Evolutionary conservation across 2,797 vertebrate genomes (phyloP), one percentile per base, ranked within the genome.

Genomic region (Trachurus trachurus): DNA sequence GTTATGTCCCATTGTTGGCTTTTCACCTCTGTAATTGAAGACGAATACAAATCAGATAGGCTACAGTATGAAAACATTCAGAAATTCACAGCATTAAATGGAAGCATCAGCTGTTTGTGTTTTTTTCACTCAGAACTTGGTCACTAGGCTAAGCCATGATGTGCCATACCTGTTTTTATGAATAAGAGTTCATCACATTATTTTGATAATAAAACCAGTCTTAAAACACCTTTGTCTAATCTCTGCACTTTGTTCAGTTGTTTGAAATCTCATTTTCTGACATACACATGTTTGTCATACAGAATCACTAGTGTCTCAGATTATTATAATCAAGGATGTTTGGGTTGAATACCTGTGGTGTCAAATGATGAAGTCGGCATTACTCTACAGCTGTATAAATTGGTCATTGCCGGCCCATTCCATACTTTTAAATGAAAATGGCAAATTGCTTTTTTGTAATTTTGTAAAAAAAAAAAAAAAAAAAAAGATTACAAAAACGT

Each of bases 131-230:
- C 52, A 69, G 37, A 84, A 57, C 9, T 34, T 74, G 16, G 34
- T 79, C 66, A 54, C 47, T 45, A 58, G 49, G 17, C 29, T 63
- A 70, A 87, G 58, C 21, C 17, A 63, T 45, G 17, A 77, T 84
- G 77, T 90, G 77, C 29, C 78, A 83, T 87, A 69, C 19, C 12
- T 72, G 16, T 80, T 86, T 80, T 87, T 82, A 85, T 80, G 65
- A 84, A 15, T 80, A 67, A 74, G 39, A 69, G 31, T 77, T 84
- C 85, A 62, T 80, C 71, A 83, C 80, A 84, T 84, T 92, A 92
- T 94, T 94, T 93, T 94, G 85, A 89, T 86, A 93, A 70, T 94
- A 93, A 94, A 94, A 89, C 13, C 5, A 59, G 63, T 74, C 21
- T 76, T 76, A 82, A 92, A 91, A 87, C 34, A 53, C 3, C 1